Conservation (phyloP, 1,140 invertebrate genomes). For the Euwallacea similis region DNA sequence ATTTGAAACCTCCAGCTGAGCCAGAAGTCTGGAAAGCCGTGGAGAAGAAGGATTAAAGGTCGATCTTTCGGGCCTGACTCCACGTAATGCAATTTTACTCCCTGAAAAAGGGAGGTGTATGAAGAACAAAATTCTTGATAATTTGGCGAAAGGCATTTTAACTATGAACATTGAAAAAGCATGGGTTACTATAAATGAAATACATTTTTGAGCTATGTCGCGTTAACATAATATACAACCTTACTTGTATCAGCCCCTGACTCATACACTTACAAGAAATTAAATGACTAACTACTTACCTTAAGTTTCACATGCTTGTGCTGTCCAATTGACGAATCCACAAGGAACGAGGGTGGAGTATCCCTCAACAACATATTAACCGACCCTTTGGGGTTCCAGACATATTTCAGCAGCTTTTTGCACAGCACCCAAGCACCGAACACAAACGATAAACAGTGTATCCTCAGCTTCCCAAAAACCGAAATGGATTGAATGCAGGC, state of each 20-base stretch:
- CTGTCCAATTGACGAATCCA: constrained; percentile 61
- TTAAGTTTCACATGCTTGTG: constrained; percentile 69
- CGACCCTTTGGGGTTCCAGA: constrained; percentile 58
- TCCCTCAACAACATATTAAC: constrained; percentile 56
- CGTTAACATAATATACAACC: background rate
- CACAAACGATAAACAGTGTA: constrained; percentile 57
- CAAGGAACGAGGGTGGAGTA: constrained; percentile 63
- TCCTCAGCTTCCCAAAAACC: constrained; percentile 54
- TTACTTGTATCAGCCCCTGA: background rate
- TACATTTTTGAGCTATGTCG: background rate
- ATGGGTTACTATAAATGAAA: background rate
- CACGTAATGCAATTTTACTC: constrained; percentile 76
- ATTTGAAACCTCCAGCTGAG: constrained; percentile 70
- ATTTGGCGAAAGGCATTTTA: too few relatives aligned
- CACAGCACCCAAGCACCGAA: constrained; percentile 59
- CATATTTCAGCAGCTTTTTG: constrained; percentile 56
- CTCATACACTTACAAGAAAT: background rate
- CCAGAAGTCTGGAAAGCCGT: constrained; percentile 82
- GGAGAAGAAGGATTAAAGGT: constrained; percentile 68
- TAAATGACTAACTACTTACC: constrained; percentile 50
- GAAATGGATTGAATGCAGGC: constrained; percentile 56
- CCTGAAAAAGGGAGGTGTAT: constrained; percentile 56
- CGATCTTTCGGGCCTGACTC: constrained; percentile 63
- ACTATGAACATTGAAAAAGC: too few relatives aligned
- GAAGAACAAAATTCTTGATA: too few relatives aligned